phyloP scores from a whole-genome alignment of 2,888 invertebrate species.

The Dilophus febrilis region DNA sequence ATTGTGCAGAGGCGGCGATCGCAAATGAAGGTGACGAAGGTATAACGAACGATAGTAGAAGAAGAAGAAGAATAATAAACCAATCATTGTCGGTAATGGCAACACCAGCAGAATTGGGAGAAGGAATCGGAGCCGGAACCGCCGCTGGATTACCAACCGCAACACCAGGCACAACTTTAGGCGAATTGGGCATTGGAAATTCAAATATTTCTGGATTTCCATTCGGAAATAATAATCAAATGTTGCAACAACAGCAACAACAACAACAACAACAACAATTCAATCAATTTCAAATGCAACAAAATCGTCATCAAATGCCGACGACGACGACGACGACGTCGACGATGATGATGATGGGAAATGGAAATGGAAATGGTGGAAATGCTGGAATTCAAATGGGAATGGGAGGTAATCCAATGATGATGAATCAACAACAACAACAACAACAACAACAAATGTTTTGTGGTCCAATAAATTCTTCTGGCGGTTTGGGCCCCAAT shows the following conservation, averaged over 20 bases:
- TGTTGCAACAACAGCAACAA: background rate
- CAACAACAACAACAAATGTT: background rate
- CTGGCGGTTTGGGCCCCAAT: too few species aligned
- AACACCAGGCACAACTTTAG: background rate
- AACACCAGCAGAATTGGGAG: too few species aligned
- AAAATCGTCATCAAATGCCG: too few species aligned
- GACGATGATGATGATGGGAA: background rate
- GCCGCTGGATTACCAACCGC: background rate
- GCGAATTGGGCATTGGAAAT: background rate
- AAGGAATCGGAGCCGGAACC: background rate
- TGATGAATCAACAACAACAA: background rate
- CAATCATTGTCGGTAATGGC: too few species aligned
- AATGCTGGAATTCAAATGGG: background rate
- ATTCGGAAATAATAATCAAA: too few species aligned
- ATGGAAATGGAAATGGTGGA: background rate
- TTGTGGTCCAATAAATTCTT: too few species aligned
- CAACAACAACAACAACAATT: background rate
- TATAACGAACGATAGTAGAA: too few species aligned
- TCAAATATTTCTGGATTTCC: too few species aligned
- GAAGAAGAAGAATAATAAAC: too few species aligned
- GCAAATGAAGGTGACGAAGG: too few species aligned
- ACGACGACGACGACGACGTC: background rate
- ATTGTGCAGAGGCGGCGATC: too few species aligned
- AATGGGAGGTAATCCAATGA: background rate
- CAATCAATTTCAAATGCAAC: background rate